Percentiles rank a stretch among this genome's conserved stretches.
These are phyloP conservation scores for Malurus cyaneus DNA, from an alignment of 2,113 vertebrate species.

Conservation along the genomic window DNA sequence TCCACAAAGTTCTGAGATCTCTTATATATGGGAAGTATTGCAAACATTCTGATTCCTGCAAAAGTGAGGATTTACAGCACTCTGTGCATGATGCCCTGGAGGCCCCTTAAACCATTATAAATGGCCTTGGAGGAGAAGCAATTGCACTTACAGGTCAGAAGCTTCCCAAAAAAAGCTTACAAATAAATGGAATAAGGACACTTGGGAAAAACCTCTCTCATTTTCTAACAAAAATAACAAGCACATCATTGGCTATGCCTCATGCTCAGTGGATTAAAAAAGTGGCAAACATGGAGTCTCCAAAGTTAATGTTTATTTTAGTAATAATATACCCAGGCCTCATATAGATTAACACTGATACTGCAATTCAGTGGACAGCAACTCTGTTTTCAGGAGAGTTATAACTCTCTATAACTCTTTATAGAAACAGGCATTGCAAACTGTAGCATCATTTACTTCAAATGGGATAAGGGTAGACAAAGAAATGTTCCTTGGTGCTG, in stretches of 20 bases:
- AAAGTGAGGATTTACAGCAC: not conserved
- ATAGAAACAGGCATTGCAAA: not conserved
- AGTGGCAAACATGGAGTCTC: not conserved
- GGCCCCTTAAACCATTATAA: not conserved
- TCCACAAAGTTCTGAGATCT: not conserved
- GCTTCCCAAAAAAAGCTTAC: not conserved
- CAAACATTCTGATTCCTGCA: not conserved
- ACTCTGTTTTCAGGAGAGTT: not conserved
- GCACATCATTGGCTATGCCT: not conserved
- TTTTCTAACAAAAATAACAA: not conserved
- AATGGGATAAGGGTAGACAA: not conserved
- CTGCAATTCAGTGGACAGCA: not conserved
- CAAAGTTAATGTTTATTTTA: not conserved
- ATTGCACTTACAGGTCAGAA: not conserved
- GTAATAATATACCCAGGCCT: not conserved
- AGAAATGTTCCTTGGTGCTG: not conserved
- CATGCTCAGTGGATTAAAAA: not conserved
- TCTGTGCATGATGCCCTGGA: not conserved
- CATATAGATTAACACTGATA: not conserved
- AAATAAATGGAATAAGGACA: not conserved
- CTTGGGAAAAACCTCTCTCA: not conserved
- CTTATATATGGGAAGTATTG: not conserved
- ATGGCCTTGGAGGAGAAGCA: not conserved
- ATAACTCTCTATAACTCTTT: not conserved
- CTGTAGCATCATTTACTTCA: not conserved